Conservation (phyloP, 2,888 invertebrate species). For the Norana najaformis region DNA sequence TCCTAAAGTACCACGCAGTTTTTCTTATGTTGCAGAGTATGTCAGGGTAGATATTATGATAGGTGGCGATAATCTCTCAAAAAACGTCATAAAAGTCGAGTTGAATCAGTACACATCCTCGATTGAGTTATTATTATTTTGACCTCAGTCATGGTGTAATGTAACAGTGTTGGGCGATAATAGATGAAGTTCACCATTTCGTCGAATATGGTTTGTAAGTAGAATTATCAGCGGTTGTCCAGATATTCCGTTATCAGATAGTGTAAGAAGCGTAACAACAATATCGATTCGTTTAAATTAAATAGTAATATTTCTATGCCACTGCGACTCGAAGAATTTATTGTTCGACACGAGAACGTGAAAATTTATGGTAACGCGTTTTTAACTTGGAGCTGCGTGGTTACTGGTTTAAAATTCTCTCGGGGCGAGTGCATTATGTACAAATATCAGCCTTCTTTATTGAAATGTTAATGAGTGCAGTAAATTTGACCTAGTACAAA, state of each 20-base stretch:
- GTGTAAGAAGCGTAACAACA: not conserved
- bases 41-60: not conserved
- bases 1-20: too few species aligned
- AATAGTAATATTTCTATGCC: not conserved
- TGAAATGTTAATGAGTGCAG: not conserved
- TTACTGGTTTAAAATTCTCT: not conserved
- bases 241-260: not conserved
- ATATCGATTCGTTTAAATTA: not conserved
- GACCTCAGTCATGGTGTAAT: not conserved
- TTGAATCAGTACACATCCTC: not conserved
- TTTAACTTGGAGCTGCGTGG: not conserved
- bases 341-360: not conserved
- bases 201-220: not conserved
- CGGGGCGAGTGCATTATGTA: not conserved
- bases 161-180: not conserved
- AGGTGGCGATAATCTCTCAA: not conserved
- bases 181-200: not conserved
- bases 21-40: not conserved
- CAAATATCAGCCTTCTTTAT: not conserved
- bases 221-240: not conserved
- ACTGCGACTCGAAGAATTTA: not conserved
- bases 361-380: not conserved
- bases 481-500: not conserved
- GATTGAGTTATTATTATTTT: slow-evolving; percentile 1
- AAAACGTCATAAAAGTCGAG: not conserved